Percentiles rank a stretch among this genome's conserved stretches.
Evolutionary conservation across 2,797 vertebrate genomes (phyloP).

Genomic region (Gymnoscopelus braueri): DNA sequence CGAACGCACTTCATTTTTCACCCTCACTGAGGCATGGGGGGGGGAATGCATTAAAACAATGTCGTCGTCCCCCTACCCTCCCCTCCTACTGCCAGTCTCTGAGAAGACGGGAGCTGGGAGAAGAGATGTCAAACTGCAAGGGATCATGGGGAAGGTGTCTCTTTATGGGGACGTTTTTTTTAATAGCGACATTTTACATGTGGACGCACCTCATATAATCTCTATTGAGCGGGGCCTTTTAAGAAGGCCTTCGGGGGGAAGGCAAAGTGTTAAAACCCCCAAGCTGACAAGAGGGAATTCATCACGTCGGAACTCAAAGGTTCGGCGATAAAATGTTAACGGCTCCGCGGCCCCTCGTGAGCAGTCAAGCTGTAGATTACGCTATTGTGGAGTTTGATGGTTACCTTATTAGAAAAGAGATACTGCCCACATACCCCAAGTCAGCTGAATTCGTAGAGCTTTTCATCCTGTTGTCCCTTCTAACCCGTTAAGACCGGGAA

Average conservation of each 20-base stretch:
- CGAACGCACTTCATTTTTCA: conserved; percentile 63
- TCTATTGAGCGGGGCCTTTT: conserved; percentile 57
- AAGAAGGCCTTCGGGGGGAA: conserved; percentile 58
- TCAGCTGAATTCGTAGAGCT: not conserved
- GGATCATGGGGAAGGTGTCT: too few species aligned
- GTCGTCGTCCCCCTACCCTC: conserved; percentile 7
- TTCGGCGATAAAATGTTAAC: conserved; percentile 63
- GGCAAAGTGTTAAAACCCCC: conserved; percentile 59
- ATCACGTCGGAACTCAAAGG: conserved; percentile 46
- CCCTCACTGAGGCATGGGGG: conserved; percentile 37
- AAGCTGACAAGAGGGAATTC: conserved; percentile 60
- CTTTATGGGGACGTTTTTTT: conserved; percentile 16
- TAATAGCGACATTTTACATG: conserved; percentile 71
- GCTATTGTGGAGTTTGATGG: conserved; percentile 43
- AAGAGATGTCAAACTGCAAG: conserved; percentile 23
- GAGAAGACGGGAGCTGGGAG: conserved; percentile 37
- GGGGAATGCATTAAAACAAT: conserved; percentile 24
- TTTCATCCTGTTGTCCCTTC: too few species aligned
- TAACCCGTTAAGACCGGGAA: too few species aligned
- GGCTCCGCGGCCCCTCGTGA: conserved; percentile 44
- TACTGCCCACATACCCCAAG: conserved; percentile 13
- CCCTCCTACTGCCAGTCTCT: conserved; percentile 22
- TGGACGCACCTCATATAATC: conserved; percentile 58
- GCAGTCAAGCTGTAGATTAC: conserved; percentile 57
- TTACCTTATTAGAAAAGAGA: conserved; percentile 50